Base-by-base conservation (phyloP, 2,113 vertebrate species). In the Platysternon megacephalum region DNA sequence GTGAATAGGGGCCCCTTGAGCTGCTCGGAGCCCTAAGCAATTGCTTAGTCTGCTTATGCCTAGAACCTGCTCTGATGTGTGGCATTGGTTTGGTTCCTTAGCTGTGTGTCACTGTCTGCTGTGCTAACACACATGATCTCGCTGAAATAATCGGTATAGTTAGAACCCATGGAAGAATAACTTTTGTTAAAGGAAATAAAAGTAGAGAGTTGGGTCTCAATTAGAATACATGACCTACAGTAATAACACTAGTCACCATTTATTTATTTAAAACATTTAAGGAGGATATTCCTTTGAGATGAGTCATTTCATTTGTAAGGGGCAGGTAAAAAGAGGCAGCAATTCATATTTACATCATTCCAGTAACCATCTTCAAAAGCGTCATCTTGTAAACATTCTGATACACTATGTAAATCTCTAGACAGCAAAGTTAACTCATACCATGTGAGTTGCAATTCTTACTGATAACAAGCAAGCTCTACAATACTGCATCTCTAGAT, bases 121-220 rank as follows among this genome's bases (percentile, higher is more conserved):
- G 24, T 91, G 94, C 72, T 93, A 95, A 96, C 13, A 93, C 1
- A 2, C 51, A 72, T 95, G 85, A 95, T 82, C 90, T 97, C 95
- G 94, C 79, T 94, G 94, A 82, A 90, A 78, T 52, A 94, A 90
- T 89, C 93, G 95, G 96, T 94, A 82, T 22, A 89, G 35, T 72
- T 89, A 88, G 61, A 97, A 72, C 90, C 90, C 95, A 92, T 39
- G 48, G 78, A 93, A 91, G 61, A 84, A 49, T 84, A 90, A 93
- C 51, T 84, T 91, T 85, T 87, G 28, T 85, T 93, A 80, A 80
- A 83, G 85, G 79, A 46, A 61, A 53, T 32, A 68, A 56, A 5
- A 94, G 55, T 89, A 96, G 82, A 91, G 83, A 29, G 35, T 86
- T 86, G 49, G 29, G 93, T 86, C 65, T 52, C 87, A 68, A 35